Conservation (phyloP, 2,797 vertebrate genomes). For the Lithobates pipiens region DNA sequence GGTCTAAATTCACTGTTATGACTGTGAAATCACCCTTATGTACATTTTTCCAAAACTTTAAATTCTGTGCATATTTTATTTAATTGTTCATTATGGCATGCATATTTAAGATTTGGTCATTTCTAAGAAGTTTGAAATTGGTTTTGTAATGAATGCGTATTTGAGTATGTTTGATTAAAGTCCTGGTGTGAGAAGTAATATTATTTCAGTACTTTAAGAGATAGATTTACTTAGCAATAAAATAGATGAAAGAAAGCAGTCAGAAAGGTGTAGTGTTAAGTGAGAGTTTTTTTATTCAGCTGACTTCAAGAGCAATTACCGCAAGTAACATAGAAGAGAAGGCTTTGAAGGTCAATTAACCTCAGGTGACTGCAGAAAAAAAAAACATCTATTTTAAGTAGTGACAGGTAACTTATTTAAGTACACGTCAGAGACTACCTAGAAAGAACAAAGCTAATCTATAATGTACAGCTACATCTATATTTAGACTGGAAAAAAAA, state of each 20-base stretch:
- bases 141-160: neutral
- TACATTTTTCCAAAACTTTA: no score
- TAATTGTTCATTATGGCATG: no score
- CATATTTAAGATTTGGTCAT: neutral
- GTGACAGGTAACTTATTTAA: constrained; percentile 58
- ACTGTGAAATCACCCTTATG: no score
- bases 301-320: constrained; percentile 44
- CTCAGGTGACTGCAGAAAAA: constrained; percentile 50
- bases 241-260: constrained; percentile 13
- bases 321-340: constrained; percentile 37
- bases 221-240: neutral
- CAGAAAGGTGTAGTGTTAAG: neutral
- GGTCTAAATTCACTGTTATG: no score
- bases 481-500: constrained; percentile 39
- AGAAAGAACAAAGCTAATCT: constrained; percentile 45
- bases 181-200: constrained; percentile 5
- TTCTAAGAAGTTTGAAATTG: neutral
- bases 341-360: constrained; percentile 56
- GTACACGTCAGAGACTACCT: constrained; percentile 41
- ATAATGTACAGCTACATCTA: constrained; percentile 38
- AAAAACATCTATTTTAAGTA: constrained; percentile 43
- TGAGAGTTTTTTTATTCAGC: constrained; percentile 37
- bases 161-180: neutral
- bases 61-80: no score
- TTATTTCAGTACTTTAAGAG: neutral